Base-by-base conservation (phyloP, 2,113 vertebrate genomes). In the Notarius lentiginosus region DNA sequence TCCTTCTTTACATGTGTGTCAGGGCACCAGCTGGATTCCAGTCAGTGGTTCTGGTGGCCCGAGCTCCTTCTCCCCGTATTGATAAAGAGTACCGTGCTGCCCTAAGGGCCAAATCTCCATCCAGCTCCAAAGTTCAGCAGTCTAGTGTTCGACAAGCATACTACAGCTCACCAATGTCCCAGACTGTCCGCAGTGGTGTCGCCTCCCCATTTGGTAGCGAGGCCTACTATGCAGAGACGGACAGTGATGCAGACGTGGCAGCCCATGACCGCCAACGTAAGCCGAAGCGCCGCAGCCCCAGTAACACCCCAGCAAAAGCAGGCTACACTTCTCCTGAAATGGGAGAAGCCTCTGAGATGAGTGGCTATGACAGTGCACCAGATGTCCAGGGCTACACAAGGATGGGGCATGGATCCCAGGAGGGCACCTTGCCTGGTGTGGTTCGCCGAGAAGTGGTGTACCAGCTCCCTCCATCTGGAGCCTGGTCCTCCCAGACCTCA, bases 211-310 rank as follows among this genome's bases (percentile, higher is more conserved):
- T 97, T 0, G 96, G 97, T 84, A 99, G 98, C 4, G 98, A 99
- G 88, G 98, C 98, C 1, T 99, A 99, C 90, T 99, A 99, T 0
- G 98, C 97, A 0, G 98, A 99, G 93, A 99, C 98, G 0, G 98
- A 99, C 92, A 99, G 98, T 0, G 98, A 99, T 58, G 97, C 96
- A 1, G 98, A 99, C 55, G 93, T 96, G 70, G 96, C 95, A 0
- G 94, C 93, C 27, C 94, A 95, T 1, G 95, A 95, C 89, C 94
- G 93, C 83, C 96, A 96, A 53, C 93, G 95, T 7, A 88, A 94
- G 17, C 95, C 93, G 91, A 95, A 95, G 87, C 93, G 92, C 6
- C 90, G 95, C 30, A 95, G 95, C 80, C 95, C 95, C 70, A 94
- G 91, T 90, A 93, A 93, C 87, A 79, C 82, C 79, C 92, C 89